Evolutionary conservation across 2,113 vertebrate species (phyloP).

Genomic region (Toxotes jaculatrix): DNA sequence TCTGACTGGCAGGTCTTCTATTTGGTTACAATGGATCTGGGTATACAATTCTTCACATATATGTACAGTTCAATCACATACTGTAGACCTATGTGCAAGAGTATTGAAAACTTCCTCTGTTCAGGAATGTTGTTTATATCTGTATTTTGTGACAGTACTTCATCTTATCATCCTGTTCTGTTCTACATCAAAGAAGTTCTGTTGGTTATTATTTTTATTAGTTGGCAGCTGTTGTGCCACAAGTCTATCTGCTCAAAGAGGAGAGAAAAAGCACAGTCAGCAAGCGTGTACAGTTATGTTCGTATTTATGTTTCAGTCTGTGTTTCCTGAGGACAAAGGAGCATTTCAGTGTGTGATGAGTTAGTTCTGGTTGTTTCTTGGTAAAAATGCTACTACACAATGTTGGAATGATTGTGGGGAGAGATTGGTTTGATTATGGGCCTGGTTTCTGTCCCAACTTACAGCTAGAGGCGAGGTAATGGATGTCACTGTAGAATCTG

Average conservation of each 20-base stretch:
- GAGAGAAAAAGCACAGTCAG: conserved; percentile 2
- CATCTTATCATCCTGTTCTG: neutral
- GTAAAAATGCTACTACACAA: neutral
- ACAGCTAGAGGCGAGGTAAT: conserved; percentile 20
- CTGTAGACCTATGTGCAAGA: neutral
- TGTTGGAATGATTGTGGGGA: conserved; percentile 2
- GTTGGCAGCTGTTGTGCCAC: neutral
- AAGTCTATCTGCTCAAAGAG: neutral
- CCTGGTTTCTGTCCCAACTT: conserved; percentile 19
- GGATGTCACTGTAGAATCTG: conserved; percentile 19
- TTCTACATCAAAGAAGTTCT: neutral
- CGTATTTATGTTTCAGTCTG: neutral
- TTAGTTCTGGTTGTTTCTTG: conserved; percentile 7
- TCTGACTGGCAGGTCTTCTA: too few relatives aligned
- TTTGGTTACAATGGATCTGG: too few relatives aligned
- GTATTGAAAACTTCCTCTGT: neutral
- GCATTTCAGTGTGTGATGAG: conserved; percentile 24
- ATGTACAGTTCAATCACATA: neutral
- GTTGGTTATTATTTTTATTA: neutral
- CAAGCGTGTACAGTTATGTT: conserved; percentile 17
- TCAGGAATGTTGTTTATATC: neutral
- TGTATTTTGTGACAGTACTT: neutral
- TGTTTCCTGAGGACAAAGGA: neutral
- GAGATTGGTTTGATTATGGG: conserved; percentile 30
- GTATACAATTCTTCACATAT: neutral